Evolutionary conservation across 2,888 invertebrate species (phyloP), one percentile per base, ranked within the genome.

Genomic region (Lampropteryx suffumata): DNA sequence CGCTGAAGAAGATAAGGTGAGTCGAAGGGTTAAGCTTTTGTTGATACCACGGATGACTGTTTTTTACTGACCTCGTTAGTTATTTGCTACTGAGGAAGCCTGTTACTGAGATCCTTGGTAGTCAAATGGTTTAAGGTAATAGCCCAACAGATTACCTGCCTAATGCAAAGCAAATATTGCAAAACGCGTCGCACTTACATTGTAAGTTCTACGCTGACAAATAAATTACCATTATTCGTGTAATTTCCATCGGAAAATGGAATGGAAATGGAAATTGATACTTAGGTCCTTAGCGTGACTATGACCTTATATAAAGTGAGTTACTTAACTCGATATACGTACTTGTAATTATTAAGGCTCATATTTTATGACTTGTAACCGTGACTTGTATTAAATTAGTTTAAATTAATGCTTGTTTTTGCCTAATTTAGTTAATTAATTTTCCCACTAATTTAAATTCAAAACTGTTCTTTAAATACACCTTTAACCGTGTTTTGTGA

Each of bases 1-100:
- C 42, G 79, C 83, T 59, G 92, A 92, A 55, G 85, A 82, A 55
- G 92, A 93, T 71, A 91, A 93, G 92, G 93, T 93, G 79, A 76
- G 82, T 52, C 37, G 12, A n/a, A 30, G 3, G 6, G n/a, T 12
- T 33, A 11, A 17, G 43, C 13, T 28, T 27, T 13, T 10, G 11
- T 11, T 35, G 17, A 17, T 17, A 17, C 4, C 17, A 17, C n/a
- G n/a, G n/a, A n/a, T n/a, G 17, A 17, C 3, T 17, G 4, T 17
- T 17, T 17, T 17, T 17, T 17, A 3, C 17, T 17, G 3, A 17
- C 17, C 17, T 17, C 17, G 17, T 17, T 3, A 17, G 17, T 17
- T 17, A 17, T 17, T 17, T 17, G 17, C 17, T 17, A 4, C 4
- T 17, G 17, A 17, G 17, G 17, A 17, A 17, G 17, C n/a, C n/a